phyloP scores from a whole-genome alignment of 2,797 vertebrate genomes.

The Mastacembelus armatus region DNA sequence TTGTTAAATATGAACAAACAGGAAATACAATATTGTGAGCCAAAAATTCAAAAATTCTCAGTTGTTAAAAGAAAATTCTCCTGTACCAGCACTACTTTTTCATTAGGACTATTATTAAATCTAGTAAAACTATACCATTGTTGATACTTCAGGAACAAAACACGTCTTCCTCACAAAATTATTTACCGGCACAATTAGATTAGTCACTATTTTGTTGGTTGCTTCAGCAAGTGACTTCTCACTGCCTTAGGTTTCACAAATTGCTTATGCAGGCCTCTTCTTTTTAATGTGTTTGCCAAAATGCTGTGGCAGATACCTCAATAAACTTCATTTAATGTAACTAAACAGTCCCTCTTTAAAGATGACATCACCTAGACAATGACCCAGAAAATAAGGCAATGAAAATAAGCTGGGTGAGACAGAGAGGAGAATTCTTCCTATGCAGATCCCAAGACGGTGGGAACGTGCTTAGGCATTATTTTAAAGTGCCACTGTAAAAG shows the following conservation, averaged over 20 bases:
- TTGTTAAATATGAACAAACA: neutral
- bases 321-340: slow-evolving; percentile 72
- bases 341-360: slow-evolving; percentile 60
- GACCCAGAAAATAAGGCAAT: slow-evolving; percentile 74
- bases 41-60: too few species aligned
- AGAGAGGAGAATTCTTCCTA: slow-evolving; percentile 59
- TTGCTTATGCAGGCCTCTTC: slow-evolving; percentile 56
- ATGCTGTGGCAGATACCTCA: slow-evolving; percentile 67
- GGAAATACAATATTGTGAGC: neutral
- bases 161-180: too few species aligned
- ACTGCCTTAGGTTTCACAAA: too few species aligned
- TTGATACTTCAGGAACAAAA: too few species aligned
- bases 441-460: slow-evolving; percentile 67
- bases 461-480: slow-evolving; percentile 53
- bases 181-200: too few species aligned
- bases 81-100: neutral
- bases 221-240: too few species aligned
- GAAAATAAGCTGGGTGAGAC: slow-evolving; percentile 67
- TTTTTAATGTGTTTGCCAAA: slow-evolving; percentile 75
- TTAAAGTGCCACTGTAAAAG: slow-evolving; percentile 65
- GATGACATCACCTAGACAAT: slow-evolving; percentile 75
- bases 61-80: neutral
- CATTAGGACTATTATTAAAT: too few species aligned
- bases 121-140: too few species aligned
- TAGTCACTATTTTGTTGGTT: too few species aligned